Conservation (phyloP, 2,888 invertebrate genomes). For the Cerastoderma edule region DNA sequence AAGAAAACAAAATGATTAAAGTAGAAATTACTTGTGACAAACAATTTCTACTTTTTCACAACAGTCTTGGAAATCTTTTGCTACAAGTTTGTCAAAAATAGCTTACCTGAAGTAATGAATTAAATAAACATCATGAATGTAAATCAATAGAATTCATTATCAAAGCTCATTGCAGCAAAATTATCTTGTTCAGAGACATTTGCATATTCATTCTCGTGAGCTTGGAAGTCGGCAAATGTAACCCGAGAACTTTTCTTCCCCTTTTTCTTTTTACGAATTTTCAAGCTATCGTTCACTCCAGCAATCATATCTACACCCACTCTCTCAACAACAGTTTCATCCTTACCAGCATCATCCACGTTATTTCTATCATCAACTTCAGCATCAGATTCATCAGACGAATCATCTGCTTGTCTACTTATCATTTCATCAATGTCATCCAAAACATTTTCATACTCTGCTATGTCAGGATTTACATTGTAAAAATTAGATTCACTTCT, state of each 20-base stretch:
- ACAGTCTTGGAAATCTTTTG: too few species aligned
- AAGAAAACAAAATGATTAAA: too few species aligned
- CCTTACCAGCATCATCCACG: slow-evolving; percentile 13
- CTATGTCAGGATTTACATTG: not conserved
- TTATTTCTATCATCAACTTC: slow-evolving; percentile 24
- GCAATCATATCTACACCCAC: slow-evolving; percentile 1
- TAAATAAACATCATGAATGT: too few species aligned
- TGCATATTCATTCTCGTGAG: slow-evolving; percentile 21
- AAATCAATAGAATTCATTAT: slow-evolving; percentile 22
- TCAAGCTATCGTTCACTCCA: slow-evolving; percentile 32
- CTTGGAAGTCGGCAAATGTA: slow-evolving; percentile 42
- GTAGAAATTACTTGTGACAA: too few species aligned
- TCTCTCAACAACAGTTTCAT: not conserved
- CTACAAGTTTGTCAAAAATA: too few species aligned
- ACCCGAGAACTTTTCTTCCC: slow-evolving; percentile 40
- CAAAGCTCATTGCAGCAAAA: slow-evolving; percentile 23
- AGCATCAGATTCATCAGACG: slow-evolving; percentile 18
- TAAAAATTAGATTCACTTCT: not conserved
- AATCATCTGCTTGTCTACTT: slow-evolving; percentile 5
- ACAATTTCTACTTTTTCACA: too few species aligned
- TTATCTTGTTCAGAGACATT: slow-evolving; percentile 21
- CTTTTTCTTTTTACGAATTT: slow-evolving; percentile 34
- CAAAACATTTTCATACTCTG: slow-evolving; percentile 6
- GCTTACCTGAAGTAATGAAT: too few species aligned
- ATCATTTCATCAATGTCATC: slow-evolving; percentile 20